These are phyloP conservation scores for Pagetopsis macropterus DNA, from an alignment of 2,797 vertebrate species.

Conservation along the genomic window DNA sequence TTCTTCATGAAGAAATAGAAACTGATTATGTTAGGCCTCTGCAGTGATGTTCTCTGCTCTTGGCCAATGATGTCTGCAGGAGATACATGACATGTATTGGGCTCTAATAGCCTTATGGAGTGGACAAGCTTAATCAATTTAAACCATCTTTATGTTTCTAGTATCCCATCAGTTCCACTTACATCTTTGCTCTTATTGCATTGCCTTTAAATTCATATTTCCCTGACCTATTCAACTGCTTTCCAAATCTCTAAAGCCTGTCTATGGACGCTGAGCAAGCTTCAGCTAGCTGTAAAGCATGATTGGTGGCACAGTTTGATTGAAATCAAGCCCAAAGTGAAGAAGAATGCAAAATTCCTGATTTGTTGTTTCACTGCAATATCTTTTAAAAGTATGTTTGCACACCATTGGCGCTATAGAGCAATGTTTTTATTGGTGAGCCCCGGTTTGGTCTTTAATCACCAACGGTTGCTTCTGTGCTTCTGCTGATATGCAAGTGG, in stretches of 20 bases:
- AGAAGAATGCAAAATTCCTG: conserved; percentile 3
- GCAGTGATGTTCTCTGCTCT: conserved; percentile 39
- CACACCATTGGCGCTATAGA: background rate
- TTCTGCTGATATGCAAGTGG: conserved; percentile 17
- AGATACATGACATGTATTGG: conserved; percentile 76
- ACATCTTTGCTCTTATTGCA: conserved; percentile 15
- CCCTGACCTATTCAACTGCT: conserved; percentile 22
- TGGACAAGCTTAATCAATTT: conserved; percentile 68
- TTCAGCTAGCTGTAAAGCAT: conserved; percentile 30
- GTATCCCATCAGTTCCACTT: conserved; percentile 30
- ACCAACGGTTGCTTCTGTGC: no score
- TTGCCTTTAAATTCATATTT: conserved; percentile 26
- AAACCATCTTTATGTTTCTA: conserved; percentile 50
- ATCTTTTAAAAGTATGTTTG: conserved; percentile 9
- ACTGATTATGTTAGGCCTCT: conserved; percentile 30
- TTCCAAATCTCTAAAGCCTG: conserved; percentile 4
- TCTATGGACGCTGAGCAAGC: conserved; percentile 13
- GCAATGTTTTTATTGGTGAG: background rate
- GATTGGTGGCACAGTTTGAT: conserved; percentile 11
- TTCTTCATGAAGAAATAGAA: background rate
- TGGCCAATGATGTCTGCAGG: conserved; percentile 56
- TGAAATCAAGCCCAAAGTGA: no score
- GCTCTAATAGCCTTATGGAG: conserved; percentile 70
- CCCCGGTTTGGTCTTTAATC: background rate
- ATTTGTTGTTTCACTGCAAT: conserved; percentile 12